phyloP scores from a whole-genome alignment of 2,797 vertebrate species.

The Myripristis murdjan region DNA sequence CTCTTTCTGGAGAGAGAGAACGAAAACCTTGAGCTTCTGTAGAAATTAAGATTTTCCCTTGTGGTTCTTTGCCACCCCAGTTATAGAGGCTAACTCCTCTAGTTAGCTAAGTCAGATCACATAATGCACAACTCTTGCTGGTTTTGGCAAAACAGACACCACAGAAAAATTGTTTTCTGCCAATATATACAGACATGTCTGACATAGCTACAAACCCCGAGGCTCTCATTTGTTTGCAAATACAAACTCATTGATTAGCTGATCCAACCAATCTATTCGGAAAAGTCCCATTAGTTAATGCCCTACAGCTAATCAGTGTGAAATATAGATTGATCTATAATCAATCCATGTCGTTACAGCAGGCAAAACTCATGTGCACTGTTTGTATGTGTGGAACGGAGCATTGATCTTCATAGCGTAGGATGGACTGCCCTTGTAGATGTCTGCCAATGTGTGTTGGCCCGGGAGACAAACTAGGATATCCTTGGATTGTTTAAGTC shows the following conservation, averaged over 20 bases:
- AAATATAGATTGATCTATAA: slow-evolving; percentile 64
- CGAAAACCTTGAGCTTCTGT: neutral
- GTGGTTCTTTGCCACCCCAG: neutral
- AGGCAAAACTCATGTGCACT: slow-evolving; percentile 11
- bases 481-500: neutral
- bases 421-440: neutral
- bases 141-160: neutral
- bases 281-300: slow-evolving; percentile 65
- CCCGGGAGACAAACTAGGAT: neutral
- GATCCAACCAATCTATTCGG: slow-evolving; percentile 48
- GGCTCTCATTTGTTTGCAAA: slow-evolving; percentile 44
- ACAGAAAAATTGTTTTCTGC: neutral
- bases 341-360: slow-evolving; percentile 53
- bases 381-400: slow-evolving; percentile 29
- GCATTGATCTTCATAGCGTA: slow-evolving; percentile 28
- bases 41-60: neutral
- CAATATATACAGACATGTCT: slow-evolving; percentile 2
- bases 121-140: neutral
- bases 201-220: slow-evolving; percentile 10
- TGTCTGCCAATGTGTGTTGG: slow-evolving; percentile 3
- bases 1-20: neutral
- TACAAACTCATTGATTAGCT: slow-evolving; percentile 64
- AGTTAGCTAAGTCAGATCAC: neutral
- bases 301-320: slow-evolving; percentile 37
- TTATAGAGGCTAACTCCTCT: neutral